Percentiles rank a stretch among this genome's conserved stretches.
These are phyloP conservation scores for Planiliza haematocheilus DNA, from an alignment of 2,113 vertebrate species.

Conservation along the genomic window DNA sequence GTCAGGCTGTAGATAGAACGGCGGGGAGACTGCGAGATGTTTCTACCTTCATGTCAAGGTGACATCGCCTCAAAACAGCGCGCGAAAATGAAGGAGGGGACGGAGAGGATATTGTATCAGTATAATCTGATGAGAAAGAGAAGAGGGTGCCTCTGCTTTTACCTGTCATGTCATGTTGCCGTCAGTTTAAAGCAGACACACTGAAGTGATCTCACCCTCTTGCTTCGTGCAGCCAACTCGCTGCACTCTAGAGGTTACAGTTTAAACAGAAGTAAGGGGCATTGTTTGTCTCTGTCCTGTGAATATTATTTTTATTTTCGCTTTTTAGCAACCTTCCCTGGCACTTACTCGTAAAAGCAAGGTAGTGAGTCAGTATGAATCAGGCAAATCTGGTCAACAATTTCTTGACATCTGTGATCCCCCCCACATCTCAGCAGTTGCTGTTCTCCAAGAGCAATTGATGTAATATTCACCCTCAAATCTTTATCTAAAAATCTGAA, in stretches of 20 bases:
- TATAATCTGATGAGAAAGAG: constrained; percentile 40
- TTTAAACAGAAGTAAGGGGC: constrained; percentile 9
- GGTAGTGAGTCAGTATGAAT: background rate
- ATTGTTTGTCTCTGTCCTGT: background rate
- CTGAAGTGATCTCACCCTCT: constrained; percentile 8
- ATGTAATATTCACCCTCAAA: constrained; percentile 45
- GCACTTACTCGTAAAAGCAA: constrained; percentile 32
- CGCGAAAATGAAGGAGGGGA: constrained; percentile 21
- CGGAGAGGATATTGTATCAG: constrained; percentile 36
- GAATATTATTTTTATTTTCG: background rate
- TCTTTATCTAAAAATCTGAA: constrained; percentile 47
- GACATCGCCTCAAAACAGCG: constrained; percentile 63
- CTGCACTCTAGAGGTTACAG: background rate
- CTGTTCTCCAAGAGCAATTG: constrained; percentile 29
- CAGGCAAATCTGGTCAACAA: constrained; percentile 33
- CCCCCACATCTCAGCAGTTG: constrained; percentile 23
- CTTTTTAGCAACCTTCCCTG: background rate
- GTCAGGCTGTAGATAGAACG: constrained; percentile 52
- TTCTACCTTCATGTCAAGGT: constrained; percentile 71
- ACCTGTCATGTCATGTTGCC: constrained; percentile 22
- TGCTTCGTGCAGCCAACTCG: background rate
- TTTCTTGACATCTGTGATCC: constrained; percentile 37
- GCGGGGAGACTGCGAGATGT: constrained; percentile 38
- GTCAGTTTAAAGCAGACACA: constrained; percentile 28
- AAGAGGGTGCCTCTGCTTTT: constrained; percentile 7